Evolutionary conservation across 2,113 vertebrate species (phyloP).

Genomic region (Cygnus buccinator): DNA sequence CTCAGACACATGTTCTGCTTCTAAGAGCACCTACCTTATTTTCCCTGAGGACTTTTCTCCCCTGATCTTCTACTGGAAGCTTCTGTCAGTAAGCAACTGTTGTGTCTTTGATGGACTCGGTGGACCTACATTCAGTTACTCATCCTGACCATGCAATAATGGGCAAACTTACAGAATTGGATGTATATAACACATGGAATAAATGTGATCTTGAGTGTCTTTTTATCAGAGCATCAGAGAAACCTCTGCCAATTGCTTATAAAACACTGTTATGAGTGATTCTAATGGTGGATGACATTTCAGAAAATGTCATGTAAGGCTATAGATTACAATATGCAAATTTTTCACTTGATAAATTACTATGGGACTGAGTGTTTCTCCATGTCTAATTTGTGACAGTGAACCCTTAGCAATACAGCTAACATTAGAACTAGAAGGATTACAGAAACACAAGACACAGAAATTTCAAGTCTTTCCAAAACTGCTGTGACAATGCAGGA

Average conservation of each 20-base stretch:
- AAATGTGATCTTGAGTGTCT: background rate
- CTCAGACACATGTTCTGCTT: background rate
- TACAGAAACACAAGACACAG: background rate
- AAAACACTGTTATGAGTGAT: background rate
- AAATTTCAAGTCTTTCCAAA: background rate
- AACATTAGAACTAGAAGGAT: background rate
- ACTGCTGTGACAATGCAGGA: background rate
- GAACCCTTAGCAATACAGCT: background rate
- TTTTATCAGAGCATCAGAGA: background rate
- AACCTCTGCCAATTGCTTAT: background rate
- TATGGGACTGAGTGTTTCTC: background rate
- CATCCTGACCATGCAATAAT: background rate
- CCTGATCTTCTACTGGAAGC: background rate
- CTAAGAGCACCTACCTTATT: background rate
- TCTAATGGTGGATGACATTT: background rate
- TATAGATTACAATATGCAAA: background rate
- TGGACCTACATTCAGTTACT: background rate
- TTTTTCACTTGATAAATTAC: background rate
- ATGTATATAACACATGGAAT: background rate
- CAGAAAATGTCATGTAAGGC: background rate
- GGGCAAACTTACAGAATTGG: background rate
- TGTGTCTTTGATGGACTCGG: background rate
- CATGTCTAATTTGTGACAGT: background rate
- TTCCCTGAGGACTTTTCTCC: background rate
- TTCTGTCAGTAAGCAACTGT: background rate